phyloP scores from a whole-genome alignment of 2,113 vertebrate species.

The Stictonetta naevosa region DNA sequence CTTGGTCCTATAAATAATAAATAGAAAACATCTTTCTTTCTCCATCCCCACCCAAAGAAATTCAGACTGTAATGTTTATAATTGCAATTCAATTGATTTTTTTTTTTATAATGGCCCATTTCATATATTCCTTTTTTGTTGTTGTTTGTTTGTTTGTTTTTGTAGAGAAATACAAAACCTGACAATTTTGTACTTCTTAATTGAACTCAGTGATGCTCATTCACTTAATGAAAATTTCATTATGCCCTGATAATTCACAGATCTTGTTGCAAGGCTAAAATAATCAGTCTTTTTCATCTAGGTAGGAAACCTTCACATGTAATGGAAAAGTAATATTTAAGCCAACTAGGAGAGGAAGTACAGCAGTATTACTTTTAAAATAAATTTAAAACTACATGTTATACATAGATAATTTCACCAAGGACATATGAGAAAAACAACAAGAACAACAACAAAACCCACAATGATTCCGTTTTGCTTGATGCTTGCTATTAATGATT shows the following conservation, averaged over 20 bases:
- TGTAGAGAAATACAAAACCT: neutral
- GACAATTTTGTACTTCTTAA: neutral
- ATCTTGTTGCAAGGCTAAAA: neutral
- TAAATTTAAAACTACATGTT: neutral
- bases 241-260: neutral
- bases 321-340: slow-evolving; percentile 16
- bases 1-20: neutral
- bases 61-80: neutral
- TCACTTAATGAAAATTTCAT: slow-evolving; percentile 2
- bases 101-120: neutral
- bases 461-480: slow-evolving; percentile 11
- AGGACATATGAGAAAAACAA: neutral
- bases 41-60: neutral
- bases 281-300: neutral
- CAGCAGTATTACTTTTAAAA: slow-evolving; percentile 33
- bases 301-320: neutral
- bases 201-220: neutral
- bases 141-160: neutral
- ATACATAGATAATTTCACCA: neutral
- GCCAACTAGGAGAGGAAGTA: neutral
- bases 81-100: neutral
- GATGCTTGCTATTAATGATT: slow-evolving; percentile 37
- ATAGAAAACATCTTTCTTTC: neutral
- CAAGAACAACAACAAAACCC: neutral
- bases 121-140: neutral